phyloP scores from a whole-genome alignment of 2,797 vertebrate species.

The Adrianichthys oophorus region DNA sequence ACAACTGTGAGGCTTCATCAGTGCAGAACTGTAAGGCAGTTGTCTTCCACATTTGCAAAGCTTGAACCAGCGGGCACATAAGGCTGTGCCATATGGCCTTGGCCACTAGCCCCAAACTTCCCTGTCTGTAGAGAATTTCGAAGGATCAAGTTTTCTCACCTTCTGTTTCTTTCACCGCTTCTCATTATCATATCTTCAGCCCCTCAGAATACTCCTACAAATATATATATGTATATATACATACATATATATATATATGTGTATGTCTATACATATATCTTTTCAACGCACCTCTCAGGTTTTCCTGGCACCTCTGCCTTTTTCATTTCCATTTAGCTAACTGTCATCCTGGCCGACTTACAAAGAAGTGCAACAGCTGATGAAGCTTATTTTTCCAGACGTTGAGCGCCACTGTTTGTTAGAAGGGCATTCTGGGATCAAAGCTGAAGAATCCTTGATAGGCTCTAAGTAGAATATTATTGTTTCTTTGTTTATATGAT shows the following conservation, averaged over 20 bases:
- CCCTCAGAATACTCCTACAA: not conserved
- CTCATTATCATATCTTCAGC: conserved; percentile 29
- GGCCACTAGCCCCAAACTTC: conserved; percentile 31
- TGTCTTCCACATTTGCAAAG: conserved; percentile 34
- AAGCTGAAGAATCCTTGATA: conserved; percentile 25
- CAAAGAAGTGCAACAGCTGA: conserved; percentile 41
- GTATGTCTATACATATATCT: not conserved
- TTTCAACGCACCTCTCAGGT: not conserved
- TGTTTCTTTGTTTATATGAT: conserved; percentile 16
- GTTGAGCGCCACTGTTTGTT: conserved; percentile 31
- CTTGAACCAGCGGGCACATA: conserved; percentile 60
- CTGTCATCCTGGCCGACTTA: conserved; percentile 16
- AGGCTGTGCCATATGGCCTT: conserved; percentile 67
- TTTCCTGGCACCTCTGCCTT: conserved; percentile 9
- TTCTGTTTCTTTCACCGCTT: conserved; percentile 40
- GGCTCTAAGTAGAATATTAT: conserved; percentile 24
- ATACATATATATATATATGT: not conserved
- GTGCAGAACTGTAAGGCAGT: conserved; percentile 34
- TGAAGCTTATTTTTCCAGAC: conserved; percentile 23
- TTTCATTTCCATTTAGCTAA: conserved; percentile 27
- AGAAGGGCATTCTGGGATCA: conserved; percentile 32
- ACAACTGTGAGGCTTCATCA: conserved; percentile 43
- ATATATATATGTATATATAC: not conserved
- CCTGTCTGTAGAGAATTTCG: conserved; percentile 50
- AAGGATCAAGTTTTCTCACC: conserved; percentile 57